These are phyloP conservation scores for Cepphus grylle DNA, from an alignment of 2,113 vertebrate species.

Conservation along the genomic window DNA sequence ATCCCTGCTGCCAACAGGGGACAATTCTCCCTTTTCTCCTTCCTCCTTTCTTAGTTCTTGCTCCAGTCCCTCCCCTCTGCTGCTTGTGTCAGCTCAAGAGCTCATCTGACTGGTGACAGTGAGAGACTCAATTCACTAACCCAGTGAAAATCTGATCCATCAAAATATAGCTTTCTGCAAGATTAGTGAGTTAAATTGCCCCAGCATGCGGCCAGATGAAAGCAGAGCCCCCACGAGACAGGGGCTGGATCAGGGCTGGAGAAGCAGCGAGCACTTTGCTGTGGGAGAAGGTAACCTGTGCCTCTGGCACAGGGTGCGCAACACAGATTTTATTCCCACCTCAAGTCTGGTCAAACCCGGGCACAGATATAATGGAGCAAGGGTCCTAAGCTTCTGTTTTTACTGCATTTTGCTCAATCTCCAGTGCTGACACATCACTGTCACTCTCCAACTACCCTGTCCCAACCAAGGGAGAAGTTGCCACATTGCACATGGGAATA, in stretches of 20 bases:
- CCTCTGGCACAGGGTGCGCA: not conserved
- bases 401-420: not conserved
- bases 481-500: not conserved
- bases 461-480: not conserved
- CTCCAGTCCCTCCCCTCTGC: not conserved
- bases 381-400: not conserved
- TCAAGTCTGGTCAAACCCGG: not conserved
- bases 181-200: not conserved
- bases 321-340: not conserved
- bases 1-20: not conserved
- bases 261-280: not conserved
- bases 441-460: not conserved
- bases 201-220: not conserved
- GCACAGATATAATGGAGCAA: not conserved
- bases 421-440: not conserved
- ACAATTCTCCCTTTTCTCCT: not conserved
- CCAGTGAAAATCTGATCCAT: not conserved
- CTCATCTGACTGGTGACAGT: not conserved
- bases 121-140: not conserved
- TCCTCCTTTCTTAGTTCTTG: not conserved
- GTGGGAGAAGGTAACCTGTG: not conserved
- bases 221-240: not conserved
- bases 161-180: not conserved
- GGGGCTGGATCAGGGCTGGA: not conserved
- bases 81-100: not conserved